Evolutionary conservation across 2,888 invertebrate species (phyloP).

Genomic region (Sesia bembeciformis): DNA sequence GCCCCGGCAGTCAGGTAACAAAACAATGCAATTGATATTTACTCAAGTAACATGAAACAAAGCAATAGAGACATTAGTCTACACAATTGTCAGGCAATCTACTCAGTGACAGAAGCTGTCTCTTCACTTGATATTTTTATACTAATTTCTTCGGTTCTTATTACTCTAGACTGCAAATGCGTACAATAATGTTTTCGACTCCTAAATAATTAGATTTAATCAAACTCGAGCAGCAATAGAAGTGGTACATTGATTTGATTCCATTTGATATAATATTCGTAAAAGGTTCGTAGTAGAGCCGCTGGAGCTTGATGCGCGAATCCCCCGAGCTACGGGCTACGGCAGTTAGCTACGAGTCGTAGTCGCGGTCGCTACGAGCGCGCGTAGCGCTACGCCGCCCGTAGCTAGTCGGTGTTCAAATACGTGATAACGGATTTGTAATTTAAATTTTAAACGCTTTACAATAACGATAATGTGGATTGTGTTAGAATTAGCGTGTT

Average conservation of each 20-base stretch:
- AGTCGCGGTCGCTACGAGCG: slow-evolving; percentile 48
- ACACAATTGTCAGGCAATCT: slow-evolving; percentile 26
- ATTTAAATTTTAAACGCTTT: no score
- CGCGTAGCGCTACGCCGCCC: slow-evolving; percentile 4
- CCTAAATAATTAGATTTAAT: slow-evolving; percentile 11
- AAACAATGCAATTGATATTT: no score
- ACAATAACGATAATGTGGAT: no score
- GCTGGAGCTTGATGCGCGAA: slow-evolving; percentile 40
- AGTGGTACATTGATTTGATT: slow-evolving; percentile 16
- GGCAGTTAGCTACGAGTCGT: slow-evolving; percentile 61
- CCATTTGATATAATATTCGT: slow-evolving; percentile 24
- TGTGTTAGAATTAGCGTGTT: no score
- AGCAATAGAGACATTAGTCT: slow-evolving; percentile 22
- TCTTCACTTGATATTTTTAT: no score
- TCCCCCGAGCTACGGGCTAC: slow-evolving; percentile 35
- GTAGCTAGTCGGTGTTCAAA: not conserved
- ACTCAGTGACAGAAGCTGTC: slow-evolving; percentile 16
- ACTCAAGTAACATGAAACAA: slow-evolving; percentile 5
- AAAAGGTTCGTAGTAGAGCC: slow-evolving; percentile 19
- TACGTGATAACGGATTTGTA: slow-evolving; percentile 1
- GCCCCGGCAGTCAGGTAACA: no score
- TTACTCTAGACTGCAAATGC: no score
- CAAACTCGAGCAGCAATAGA: slow-evolving; percentile 20
- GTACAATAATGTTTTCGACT: no score
- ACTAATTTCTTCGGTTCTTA: no score